Evolutionary conservation across 2,797 vertebrate species (phyloP), one percentile per base, ranked within the genome.

Genomic region (Poeciliopsis presidionis): DNA sequence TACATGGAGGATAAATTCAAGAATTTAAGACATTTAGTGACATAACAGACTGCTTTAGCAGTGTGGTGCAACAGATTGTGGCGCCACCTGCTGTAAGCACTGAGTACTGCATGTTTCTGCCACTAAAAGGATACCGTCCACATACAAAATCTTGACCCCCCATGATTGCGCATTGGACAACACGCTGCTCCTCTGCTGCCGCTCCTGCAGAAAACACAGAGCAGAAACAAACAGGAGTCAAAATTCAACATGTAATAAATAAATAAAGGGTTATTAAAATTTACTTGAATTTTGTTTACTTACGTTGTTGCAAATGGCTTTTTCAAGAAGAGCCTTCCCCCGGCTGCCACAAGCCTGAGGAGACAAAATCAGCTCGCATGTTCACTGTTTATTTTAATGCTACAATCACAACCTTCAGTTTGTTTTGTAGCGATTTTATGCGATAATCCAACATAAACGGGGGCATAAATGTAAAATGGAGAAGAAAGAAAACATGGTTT

Each of bases 291-390:
- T 25, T 13, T 70, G 14, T 8, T 39, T 2, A 93, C 95, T 96
- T 86, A 97, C 97, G 85, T 96, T 96, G 79, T 96, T 97, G 86
- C 93, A 94, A 75, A 97, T 97, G 76, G 96, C 97, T 91, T 96
- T 97, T 94, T 96, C 96, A 72, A 98, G 93, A 33, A 98, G 90
- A n/a, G 95, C 96, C 88, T 96, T 97, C 5, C 97, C 97, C 72
- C 97, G 94, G 88, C 97, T 98, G 83, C 95, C 88, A 82, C 94
- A 96, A 2, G 78, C 90, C 97, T 98, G 93, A 0, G 4, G 71
- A 76, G 5, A 82, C 45, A 89, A 80, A 75, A 0, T 51, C 2
- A 78, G 14, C 7, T 55, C 0, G 77, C 6, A 81, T 33, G 30
- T 3, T 12, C 13, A 25, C 20, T n/a, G 5, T 39, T 53, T 53